These are phyloP conservation scores for Liposcelis brunnea DNA, from an alignment of 2,888 invertebrate species.

Conservation along the genomic window DNA sequence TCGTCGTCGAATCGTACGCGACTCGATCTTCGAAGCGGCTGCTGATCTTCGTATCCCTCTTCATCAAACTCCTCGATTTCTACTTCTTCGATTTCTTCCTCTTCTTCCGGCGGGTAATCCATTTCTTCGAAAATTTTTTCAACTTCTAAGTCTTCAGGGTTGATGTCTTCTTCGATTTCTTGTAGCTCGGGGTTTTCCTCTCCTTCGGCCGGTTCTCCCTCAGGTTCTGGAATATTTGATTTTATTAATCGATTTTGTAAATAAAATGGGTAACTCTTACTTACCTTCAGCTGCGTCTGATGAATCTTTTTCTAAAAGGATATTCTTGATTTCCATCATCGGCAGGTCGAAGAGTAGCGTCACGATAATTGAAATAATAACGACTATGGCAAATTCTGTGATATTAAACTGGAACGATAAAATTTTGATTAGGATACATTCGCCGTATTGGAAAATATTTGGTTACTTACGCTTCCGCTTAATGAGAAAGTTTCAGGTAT, in stretches of 20 bases:
- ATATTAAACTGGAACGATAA: conserved; percentile 33
- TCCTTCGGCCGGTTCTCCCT: background rate
- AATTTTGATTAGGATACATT: background rate
- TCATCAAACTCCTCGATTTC: background rate
- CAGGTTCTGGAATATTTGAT: too few relatives aligned
- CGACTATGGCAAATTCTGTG: conserved; percentile 34
- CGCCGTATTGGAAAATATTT: too few relatives aligned
- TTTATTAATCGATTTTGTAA: too few relatives aligned
- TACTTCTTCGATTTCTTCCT: background rate
- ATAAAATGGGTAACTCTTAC: background rate
- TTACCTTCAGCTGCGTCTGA: background rate
- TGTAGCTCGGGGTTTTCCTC: background rate
- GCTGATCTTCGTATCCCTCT: conserved; percentile 1
- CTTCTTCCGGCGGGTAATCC: background rate
- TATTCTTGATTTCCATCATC: conserved; percentile 37
- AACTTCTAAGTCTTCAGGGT: background rate
- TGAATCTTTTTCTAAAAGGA: conserved; percentile 23
- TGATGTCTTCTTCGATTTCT: background rate
- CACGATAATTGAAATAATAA: conserved; percentile 34
- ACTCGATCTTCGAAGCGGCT: conserved; percentile 2
- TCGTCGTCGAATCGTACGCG: conserved; percentile 4
- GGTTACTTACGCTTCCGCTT: conserved; percentile 35
- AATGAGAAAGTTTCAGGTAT: conserved; percentile 40
- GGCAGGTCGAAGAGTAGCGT: conserved; percentile 48
- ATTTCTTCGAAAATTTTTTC: background rate